Evolutionary conservation across 2,888 invertebrate species (phyloP).

Genomic region (Cantharis flavilabris): DNA sequence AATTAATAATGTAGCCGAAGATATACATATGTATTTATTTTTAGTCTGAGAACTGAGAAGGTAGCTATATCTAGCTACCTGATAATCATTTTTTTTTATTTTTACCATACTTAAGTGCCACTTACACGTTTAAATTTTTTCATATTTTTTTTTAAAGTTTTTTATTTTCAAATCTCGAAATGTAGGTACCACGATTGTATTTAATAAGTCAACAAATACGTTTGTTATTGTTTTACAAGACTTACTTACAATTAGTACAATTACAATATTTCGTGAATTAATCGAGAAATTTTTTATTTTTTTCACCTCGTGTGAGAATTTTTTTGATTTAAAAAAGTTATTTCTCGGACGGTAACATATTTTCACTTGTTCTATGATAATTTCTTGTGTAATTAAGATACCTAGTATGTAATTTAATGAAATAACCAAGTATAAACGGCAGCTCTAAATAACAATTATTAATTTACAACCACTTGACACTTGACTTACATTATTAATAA

Average conservation of each 20-base stretch:
- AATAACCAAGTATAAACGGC: not conserved
- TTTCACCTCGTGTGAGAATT: too few species aligned
- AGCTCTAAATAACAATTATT: not conserved
- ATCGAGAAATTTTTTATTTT: too few species aligned
- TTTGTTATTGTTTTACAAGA: too few species aligned
- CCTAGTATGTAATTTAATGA: not conserved
- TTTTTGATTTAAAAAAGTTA: too few species aligned
- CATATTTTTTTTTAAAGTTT: not conserved
- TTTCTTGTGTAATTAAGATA: not conserved
- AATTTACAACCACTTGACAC: constrained; percentile 16
- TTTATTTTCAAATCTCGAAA: not conserved
- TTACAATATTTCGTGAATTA: too few species aligned
- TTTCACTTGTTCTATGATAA: not conserved
- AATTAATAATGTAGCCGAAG: not conserved
- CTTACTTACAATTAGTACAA: too few species aligned
- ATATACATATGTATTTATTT: not conserved
- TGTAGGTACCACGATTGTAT: too few species aligned
- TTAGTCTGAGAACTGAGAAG: not conserved
- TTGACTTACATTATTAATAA: constrained; percentile 12
- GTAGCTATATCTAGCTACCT: not conserved
- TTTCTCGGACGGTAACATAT: not conserved
- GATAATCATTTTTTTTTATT: not conserved
- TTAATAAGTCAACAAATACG: too few species aligned
- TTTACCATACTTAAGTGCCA: not conserved
- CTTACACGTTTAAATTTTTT: not conserved